Evolutionary conservation across 2,888 invertebrate genomes (phyloP), one percentile per base, ranked within the genome.

Genomic region (Holacanthella duospinosa): DNA sequence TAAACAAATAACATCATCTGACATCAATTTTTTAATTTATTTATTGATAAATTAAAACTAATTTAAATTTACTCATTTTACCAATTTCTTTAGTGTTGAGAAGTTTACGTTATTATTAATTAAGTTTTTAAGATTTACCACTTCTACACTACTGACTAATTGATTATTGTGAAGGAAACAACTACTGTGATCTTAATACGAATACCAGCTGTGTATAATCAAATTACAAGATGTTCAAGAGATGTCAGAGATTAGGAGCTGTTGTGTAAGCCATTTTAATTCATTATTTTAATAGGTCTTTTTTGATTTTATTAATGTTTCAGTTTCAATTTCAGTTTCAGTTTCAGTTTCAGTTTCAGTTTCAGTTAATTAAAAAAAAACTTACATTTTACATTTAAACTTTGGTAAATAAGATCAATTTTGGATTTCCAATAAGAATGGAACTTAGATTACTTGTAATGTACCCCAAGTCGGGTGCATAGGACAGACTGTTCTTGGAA

Each of bases 181-280:
- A n/a, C n/a, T n/a, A n/a, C n/a, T n/a, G n/a, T n/a, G n/a, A n/a
- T n/a, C n/a, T n/a, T n/a, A n/a, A n/a, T n/a, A n/a, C n/a, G n/a
- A n/a, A n/a, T n/a, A n/a, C n/a, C n/a, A n/a, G n/a, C n/a, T n/a
- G 55, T 55, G 29, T 29, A 19, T 16, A 28, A 3, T n/a, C 25
- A n/a, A 21, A 29, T 21, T 36, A 12, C 24, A 59, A 2, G 6
- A 59, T 59, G 59, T 59, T 59, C 24, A 43, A 43, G 26, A 24
- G 59, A 28, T 59, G 44, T 44, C 59, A 59, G 19, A 59, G 44
- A 21, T 21, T 59, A 21, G 36, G 43, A 25, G 59, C 59, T 25
- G 44, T 59, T 25, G 59, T 59, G 59, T 59, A 59, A 59, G 59
- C 43, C 12, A 4, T 48, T 48, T 48, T 48, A 9, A n/a, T n/a